Conservation (phyloP, 2,888 invertebrate species). For the Brachyopa scutellaris region DNA sequence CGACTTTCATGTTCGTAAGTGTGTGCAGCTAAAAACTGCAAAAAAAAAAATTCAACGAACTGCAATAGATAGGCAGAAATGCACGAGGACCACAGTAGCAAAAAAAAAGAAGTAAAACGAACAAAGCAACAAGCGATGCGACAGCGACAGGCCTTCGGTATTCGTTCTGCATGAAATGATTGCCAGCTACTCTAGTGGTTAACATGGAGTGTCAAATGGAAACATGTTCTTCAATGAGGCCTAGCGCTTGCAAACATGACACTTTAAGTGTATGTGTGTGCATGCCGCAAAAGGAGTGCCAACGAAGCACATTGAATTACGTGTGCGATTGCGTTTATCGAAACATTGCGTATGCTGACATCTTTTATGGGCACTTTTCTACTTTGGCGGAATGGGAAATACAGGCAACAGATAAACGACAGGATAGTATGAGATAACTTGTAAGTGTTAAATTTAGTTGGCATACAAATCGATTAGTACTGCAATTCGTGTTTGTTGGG, state of each 20-base stretch:
- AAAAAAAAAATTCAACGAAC: not conserved
- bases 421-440: no score
- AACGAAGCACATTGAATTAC: conserved; percentile 21
- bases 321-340: no score
- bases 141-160: conserved; percentile 33
- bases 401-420: no score
- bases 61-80: conserved; percentile 9
- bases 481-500: no score
- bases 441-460: no score
- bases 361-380: no score
- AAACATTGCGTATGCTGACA: no score
- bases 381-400: no score
- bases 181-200: conserved; percentile 38
- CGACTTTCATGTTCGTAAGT: not conserved
- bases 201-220: conserved; percentile 29
- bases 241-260: not conserved
- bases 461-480: no score
- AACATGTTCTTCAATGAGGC: conserved; percentile 34
- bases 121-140: not conserved
- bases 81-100: not conserved
- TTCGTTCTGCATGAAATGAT: conserved; percentile 42
- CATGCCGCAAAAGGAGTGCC: not conserved
- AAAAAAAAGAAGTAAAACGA: no score
- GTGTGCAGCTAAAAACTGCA: not conserved
- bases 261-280: not conserved